Base-by-base conservation (phyloP, 1,140 invertebrate genomes). In the Eupeodes corollae region DNA sequence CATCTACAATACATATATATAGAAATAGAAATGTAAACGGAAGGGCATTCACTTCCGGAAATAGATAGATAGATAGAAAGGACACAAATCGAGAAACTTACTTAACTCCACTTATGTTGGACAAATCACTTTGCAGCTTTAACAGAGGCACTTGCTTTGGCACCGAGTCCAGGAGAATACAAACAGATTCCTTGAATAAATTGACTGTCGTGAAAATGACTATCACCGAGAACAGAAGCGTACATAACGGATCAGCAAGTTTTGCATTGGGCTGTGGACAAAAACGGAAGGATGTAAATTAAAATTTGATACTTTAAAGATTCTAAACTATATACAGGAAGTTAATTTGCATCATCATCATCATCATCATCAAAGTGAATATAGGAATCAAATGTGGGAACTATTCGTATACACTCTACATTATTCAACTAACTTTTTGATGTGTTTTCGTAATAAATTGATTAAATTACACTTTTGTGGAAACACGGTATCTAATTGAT, bases 191-290 rank as follows among this genome's bases (percentile, higher is more conserved):
- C 31, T 74, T 70, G 30, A 90, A 74, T 18, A 93, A 81, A 43
- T 73, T 74, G 44, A 84, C 67, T 1, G 88, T 91, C 16, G 88
- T 91, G 56, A 79, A 70, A 51, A 94, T 74, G 21, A 93, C 88
- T 51, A 94, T 73, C 12, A 87, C 65, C 16, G 88, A 88, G 75
- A 92, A 94, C 38, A 91, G 58, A 54, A 93, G 80, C 35, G 90
- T 93, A 73, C 90, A 93, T 53, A 93, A 79, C 10, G 90, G 89
- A 74, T 94, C 90, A 37, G 83, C 85, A 42, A 90, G 70, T 63
- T 87, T 83, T 47, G 76, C 84, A 53, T 75, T 67, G 6, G 84
- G 85, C 80, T 85, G 74, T 19, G 14, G 19, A 6, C 16, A 14
- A 21, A 5, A 16, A 42, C 5, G 26, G 13, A 44, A 42, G 21